Conservation (phyloP, 2,113 vertebrate genomes). For the Chaenocephalus aceratus region DNA sequence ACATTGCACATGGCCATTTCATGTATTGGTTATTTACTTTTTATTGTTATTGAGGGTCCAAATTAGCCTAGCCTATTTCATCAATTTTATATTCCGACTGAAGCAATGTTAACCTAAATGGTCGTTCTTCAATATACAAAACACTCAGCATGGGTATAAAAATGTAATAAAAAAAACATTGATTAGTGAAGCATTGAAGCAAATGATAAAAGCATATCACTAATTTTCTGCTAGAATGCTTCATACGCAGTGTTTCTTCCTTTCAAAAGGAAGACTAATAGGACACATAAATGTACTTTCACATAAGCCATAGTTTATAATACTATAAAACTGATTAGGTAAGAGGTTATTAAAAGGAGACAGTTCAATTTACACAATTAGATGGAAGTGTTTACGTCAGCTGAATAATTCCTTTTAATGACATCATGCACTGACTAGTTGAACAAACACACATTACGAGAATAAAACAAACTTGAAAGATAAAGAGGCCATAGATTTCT, state of each 20-base stretch:
- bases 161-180: neutral
- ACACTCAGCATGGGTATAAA: neutral
- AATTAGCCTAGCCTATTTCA: neutral
- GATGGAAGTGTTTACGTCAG: constrained; percentile 16
- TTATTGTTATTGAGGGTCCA: neutral
- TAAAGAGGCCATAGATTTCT: constrained; percentile 52
- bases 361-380: constrained; percentile 23
- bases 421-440: constrained; percentile 5
- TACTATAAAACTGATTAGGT: neutral
- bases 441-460: neutral
- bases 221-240: neutral
- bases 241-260: neutral
- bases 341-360: constrained; percentile 12
- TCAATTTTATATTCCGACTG: neutral
- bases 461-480: constrained; percentile 41
- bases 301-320: neutral
- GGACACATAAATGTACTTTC: neutral
- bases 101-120: neutral
- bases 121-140: neutral
- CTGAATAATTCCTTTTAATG: constrained; percentile 30
- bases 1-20: neutral
- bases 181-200: neutral
- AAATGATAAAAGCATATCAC: neutral
- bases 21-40: neutral
- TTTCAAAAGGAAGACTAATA: neutral